Conservation (phyloP, 1,140 invertebrate genomes). For the Anagrus nilaparvatae region DNA sequence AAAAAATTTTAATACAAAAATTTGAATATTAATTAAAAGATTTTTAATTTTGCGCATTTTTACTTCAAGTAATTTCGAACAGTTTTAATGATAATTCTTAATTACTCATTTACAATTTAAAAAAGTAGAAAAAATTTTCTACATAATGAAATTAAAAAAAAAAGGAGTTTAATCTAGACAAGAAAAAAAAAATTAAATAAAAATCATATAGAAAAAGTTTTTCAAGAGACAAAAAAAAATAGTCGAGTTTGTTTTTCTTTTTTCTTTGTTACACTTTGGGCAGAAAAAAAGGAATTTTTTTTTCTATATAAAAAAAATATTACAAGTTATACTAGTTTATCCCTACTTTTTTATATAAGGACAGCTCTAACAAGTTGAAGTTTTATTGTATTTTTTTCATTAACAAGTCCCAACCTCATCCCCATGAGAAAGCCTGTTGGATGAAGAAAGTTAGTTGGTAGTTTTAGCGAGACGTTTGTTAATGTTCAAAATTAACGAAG, state of each 20-base stretch:
- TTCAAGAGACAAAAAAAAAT: not conserved
- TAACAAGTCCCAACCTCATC: constrained; percentile 33
- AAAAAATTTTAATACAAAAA: no score
- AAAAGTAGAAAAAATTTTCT: no score
- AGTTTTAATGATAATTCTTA: no score
- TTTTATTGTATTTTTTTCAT: constrained; percentile 42
- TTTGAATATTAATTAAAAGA: no score
- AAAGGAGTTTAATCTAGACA: not conserved
- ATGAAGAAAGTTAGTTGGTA: constrained; percentile 33
- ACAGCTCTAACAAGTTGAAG: constrained; percentile 30
- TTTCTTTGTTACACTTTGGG: no score
- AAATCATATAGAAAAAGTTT: not conserved
- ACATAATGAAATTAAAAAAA: not conserved
- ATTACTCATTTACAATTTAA: no score
- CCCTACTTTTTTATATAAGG: not conserved
- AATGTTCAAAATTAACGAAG: constrained; percentile 44
- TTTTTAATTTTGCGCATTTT: no score
- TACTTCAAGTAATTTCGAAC: no score
- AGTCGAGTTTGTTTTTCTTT: no score
- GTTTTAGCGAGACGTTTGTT: constrained; percentile 43
- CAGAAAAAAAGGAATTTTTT: no score
- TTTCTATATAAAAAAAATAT: no score
- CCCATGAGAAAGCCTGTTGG: constrained; percentile 24
- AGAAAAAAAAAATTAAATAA: constrained; percentile 3
- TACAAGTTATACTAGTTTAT: not conserved